These are phyloP conservation scores for Leptarthrus brevirostris DNA, from an alignment of 2,888 invertebrate species.

Conservation along the genomic window DNA sequence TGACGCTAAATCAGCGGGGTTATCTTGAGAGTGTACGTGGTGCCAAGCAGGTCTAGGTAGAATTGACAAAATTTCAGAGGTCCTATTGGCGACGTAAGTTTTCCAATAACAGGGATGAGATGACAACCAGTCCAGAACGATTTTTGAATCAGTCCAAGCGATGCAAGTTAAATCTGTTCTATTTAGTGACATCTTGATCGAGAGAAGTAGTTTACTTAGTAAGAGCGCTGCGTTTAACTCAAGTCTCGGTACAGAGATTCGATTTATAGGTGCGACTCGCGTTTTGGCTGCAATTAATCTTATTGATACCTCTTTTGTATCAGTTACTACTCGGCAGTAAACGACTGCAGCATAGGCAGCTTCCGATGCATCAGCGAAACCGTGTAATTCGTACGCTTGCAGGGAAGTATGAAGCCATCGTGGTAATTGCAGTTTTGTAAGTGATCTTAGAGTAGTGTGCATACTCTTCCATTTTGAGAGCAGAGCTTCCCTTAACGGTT, in stretches of 20 bases:
- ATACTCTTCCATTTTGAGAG: too few relatives aligned
- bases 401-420: neutral
- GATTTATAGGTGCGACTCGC: too few relatives aligned
- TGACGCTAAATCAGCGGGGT: too few relatives aligned
- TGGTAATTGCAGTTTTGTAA: neutral
- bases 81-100: too few relatives aligned
- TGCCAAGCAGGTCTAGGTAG: too few relatives aligned
- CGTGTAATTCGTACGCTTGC: neutral
- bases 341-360: too few relatives aligned
- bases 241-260: neutral
- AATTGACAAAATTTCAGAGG: too few relatives aligned
- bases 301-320: neutral
- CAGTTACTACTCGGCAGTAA: neutral
- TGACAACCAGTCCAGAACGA: too few relatives aligned
- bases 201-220: neutral
- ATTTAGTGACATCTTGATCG: neutral
- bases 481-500: neutral
- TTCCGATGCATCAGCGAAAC: neutral
- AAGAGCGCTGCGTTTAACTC: neutral
- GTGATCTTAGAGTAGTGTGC: neutral
- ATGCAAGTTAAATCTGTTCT: too few relatives aligned
- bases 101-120: too few relatives aligned
- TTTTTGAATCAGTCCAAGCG: too few relatives aligned
- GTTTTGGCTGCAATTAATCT: conserved; percentile 3
- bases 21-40: too few relatives aligned